Evolutionary conservation across 23 tunicate genomes (phyloP), one percentile per base, ranked within the genome.

Genomic region (Botrylloides violaceus): DNA sequence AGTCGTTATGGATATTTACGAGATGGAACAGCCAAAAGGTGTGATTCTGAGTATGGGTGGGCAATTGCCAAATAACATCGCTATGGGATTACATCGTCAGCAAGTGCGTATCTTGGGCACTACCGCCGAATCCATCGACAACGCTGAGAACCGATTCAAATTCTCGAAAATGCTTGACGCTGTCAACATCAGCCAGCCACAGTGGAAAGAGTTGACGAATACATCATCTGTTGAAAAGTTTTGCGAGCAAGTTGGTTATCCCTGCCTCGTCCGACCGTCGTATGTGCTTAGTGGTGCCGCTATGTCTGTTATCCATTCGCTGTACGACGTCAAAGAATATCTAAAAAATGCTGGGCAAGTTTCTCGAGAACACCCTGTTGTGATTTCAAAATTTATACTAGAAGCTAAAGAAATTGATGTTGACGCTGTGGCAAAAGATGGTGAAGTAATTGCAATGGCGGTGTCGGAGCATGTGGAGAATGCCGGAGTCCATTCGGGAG

Each of bases 361-460:
- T 12, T 90, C 97, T 15, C 82, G 83, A 73, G 97, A 90, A 49
- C 86, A 90, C 47, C 97, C 97, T 19, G 97, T 90, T 7, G 97
- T 90, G 4, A 83, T 90, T 6, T 90, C 97, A 21, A 90, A 90
- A 62, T 90, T 90, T 68, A 90, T 90, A 43, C 59, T 90, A 53
- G 97, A 90, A 60, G 97, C 97, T 2, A 90, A 90, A 61, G 97
- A 90, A 61, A 90, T 90, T 34, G 97, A 90, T 49, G 97, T 90
- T 24, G 97, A 90, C 59, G 97, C 97, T 5, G 90, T 90, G 28
- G 81, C 85, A 2, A 72, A 66, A n/a, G 79, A 90, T 7, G 97
- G 97, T 0, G 75, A 83, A 31, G 97, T 90, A 18, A 73, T 90
- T 31, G 85, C 79, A 58, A 90, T 90, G 90, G 97, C 86, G 3